Base-by-base conservation (phyloP, 2,113 vertebrate genomes). In the Indicator indicator region DNA sequence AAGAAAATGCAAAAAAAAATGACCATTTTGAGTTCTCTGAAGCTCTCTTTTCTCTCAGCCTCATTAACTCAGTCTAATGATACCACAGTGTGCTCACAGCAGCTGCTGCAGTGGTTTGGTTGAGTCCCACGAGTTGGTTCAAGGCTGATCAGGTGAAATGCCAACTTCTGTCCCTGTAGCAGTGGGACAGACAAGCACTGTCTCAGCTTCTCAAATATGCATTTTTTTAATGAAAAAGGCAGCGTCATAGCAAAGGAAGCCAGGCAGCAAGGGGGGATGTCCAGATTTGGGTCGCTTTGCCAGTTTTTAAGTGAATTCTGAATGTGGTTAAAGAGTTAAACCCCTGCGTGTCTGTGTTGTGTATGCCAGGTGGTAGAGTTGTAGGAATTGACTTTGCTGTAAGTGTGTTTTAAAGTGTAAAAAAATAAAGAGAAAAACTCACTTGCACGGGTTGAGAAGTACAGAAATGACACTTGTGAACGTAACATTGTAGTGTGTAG, bases 401-500 rank as follows among this genome's bases (percentile, higher is more conserved):
- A 97, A 97, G 98, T 95, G 97, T 97, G 97, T 97, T 97, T 97
- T 97, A 94, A 86, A 94, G 96, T 98, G 96, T 97, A 97, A 97
- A 96, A 96, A 96, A 93, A 83, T 69, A 97, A 97, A 71, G 78
- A 86, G 88, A 83, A 86, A 97, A 97, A 97, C 96, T 98, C 97
- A 97, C 97, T 94, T 98, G 97, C 98, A 98, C 97, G 96, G 97
- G 97, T 97, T 96, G 97, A 97, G 96, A 90, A 98, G 98, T 97
- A 96, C 96, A 96, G 98, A 97, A 96, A 97, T 95, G 96, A 97
- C 97, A 96, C 97, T 98, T 97, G 97, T 98, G 97, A 97, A 98
- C 90, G 97, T 97, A 97, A 98, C 98, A 97, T 97, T 97, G 97
- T 98, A 98, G 97, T 97, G 97, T 98, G 95, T 98, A 98, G 98